Conservation (phyloP, 2,888 invertebrate genomes). For the Furcula furcula region DNA sequence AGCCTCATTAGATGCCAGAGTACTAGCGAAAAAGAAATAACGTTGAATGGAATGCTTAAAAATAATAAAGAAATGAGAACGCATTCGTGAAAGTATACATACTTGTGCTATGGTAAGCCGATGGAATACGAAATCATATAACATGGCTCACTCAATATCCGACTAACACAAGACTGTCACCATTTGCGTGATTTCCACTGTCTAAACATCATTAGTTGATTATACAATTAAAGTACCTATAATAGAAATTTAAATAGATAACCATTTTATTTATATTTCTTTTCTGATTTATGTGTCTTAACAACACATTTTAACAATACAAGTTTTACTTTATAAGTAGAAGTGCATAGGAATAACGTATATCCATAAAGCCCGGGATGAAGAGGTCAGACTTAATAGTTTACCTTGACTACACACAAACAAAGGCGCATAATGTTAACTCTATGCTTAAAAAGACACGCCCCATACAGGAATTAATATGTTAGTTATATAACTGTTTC, state of each 20-base stretch:
- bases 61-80: neutral
- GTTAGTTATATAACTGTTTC: too few relatives aligned
- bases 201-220: neutral
- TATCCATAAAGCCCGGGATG: constrained; percentile 16
- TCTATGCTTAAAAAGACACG: neutral
- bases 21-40: neutral
- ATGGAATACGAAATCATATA: neutral
- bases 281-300: neutral
- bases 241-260: too few relatives aligned
- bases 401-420: constrained; percentile 10
- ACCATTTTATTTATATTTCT: too few relatives aligned
- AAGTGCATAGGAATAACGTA: constrained; percentile 11
- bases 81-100: neutral
- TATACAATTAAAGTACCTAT: neutral
- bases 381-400: constrained; percentile 14
- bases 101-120: neutral
- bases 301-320: neutral
- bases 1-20: neutral
- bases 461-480: too few relatives aligned
- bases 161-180: too few relatives aligned
- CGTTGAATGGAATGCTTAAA: neutral
- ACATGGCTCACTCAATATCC: too few relatives aligned
- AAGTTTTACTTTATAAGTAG: neutral
- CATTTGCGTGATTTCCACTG: neutral
- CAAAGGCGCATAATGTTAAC: constrained; percentile 2